Percentiles rank a stretch among this genome's conserved stretches.
These are phyloP conservation scores for Typhlichthys eigenmanni DNA, from an alignment of 2,797 vertebrate genomes.

Conservation along the genomic window DNA sequence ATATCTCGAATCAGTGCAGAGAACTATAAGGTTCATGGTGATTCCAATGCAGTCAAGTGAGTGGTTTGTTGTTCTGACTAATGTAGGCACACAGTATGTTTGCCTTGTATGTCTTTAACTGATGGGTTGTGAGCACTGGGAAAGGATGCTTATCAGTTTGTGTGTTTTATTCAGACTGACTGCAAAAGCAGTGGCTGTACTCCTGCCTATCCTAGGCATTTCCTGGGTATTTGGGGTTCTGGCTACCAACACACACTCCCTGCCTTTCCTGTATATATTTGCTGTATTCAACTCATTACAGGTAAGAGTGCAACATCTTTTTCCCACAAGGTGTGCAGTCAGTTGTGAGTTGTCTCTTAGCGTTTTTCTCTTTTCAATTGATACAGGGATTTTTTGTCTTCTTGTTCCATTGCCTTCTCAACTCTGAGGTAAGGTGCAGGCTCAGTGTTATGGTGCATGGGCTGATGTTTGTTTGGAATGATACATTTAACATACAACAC, in stretches of 20 bases:
- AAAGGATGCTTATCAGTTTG: background rate
- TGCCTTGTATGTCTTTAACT: background rate
- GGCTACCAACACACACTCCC: slow-evolving; percentile 84
- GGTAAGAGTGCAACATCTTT: slow-evolving; percentile 61
- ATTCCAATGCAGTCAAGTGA: slow-evolving; percentile 93
- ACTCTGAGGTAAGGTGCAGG: slow-evolving; percentile 87
- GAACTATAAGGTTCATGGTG: slow-evolving; percentile 91
- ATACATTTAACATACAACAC: too few relatives aligned
- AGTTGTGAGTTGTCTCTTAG: slow-evolving; percentile 11
- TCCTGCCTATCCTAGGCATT: slow-evolving; percentile 93
- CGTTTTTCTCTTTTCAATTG: slow-evolving; percentile 21
- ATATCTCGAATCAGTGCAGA: slow-evolving; percentile 95
- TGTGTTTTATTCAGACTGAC: slow-evolving; percentile 81
- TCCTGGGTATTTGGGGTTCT: slow-evolving; percentile 96
- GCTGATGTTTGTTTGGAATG: background rate
- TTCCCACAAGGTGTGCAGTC: background rate
- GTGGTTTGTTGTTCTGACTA: slow-evolving; percentile 44
- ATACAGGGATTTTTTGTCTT: slow-evolving; percentile 96
- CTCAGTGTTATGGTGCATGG: background rate
- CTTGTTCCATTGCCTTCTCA: slow-evolving; percentile 96
- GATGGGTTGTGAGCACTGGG: background rate
- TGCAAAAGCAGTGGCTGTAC: slow-evolving; percentile 91
- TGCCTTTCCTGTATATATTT: slow-evolving; percentile 94
- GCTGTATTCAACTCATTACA: slow-evolving; percentile 94
- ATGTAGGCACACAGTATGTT: too few relatives aligned